Percentiles rank a stretch among this genome's conserved stretches.
Conservation (phyloP, 1,140 invertebrate genomes). For the Cydia fagiglandana region DNA sequence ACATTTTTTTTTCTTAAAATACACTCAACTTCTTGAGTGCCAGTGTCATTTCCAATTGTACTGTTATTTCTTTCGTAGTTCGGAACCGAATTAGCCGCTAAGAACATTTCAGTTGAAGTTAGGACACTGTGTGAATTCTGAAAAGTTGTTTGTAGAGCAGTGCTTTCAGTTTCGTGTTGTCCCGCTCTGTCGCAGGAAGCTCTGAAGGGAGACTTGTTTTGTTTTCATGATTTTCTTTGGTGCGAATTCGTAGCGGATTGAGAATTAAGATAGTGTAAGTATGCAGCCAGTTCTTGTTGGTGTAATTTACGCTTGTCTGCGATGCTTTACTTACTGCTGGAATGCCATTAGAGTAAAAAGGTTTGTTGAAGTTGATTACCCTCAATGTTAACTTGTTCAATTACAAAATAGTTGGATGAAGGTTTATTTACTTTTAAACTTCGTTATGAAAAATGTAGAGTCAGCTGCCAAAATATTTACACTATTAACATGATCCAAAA, state of each 20-base stretch:
- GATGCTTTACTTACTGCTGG: background rate
- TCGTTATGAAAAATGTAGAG: background rate
- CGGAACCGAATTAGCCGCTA: constrained; percentile 39
- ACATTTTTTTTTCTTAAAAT: constrained; percentile 41
- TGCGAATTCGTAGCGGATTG: constrained; percentile 57
- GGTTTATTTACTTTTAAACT: background rate
- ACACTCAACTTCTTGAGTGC: constrained; percentile 32
- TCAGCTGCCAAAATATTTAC: background rate
- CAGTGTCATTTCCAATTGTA: constrained; percentile 39
- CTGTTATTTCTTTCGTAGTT: constrained; percentile 39
- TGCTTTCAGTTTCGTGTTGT: constrained; percentile 72
- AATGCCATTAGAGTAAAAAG: constrained; percentile 25
- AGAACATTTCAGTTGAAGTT: constrained; percentile 42
- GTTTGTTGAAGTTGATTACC: constrained; percentile 25
- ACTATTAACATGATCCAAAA: too few relatives aligned
- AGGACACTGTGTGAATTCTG: constrained; percentile 55
- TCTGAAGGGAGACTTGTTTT: constrained; percentile 59
- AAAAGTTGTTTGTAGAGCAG: constrained; percentile 67
- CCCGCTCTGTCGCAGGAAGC: constrained; percentile 52
- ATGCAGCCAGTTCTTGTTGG: constrained; percentile 32
- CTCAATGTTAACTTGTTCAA: constrained; percentile 5
- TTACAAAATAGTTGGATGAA: background rate
- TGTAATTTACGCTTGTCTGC: constrained; percentile 26
- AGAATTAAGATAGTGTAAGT: constrained; percentile 69
- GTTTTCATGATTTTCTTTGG: constrained; percentile 70